These are phyloP conservation scores for Muntiacus reevesi DNA, from an alignment of 2,113 vertebrate genomes.

Conservation along the genomic window DNA sequence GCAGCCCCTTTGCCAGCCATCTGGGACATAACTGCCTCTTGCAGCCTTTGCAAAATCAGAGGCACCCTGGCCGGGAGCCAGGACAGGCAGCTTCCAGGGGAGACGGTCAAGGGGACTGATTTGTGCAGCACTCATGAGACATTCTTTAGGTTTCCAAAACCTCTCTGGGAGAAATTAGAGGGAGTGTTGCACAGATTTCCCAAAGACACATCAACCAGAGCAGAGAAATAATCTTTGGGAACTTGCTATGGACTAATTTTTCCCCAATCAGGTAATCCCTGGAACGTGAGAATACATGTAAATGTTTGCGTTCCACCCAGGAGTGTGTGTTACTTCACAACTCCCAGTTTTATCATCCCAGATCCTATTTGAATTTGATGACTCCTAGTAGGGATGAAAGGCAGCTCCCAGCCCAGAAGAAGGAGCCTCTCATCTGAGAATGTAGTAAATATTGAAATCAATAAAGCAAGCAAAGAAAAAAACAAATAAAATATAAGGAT, in stretches of 20 bases:
- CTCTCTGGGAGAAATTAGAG: not conserved
- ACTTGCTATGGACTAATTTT: not conserved
- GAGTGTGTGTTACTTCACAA: not conserved
- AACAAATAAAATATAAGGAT: not conserved
- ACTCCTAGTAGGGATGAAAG: not conserved
- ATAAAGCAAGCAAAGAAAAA: not conserved
- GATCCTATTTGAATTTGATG: not conserved
- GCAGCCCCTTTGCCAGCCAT: not conserved
- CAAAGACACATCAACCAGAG: not conserved
- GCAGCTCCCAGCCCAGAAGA: not conserved
- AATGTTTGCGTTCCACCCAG: not conserved
- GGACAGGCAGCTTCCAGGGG: not conserved
- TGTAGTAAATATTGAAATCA: not conserved
- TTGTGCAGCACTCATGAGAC: not conserved
- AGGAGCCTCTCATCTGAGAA: not conserved
- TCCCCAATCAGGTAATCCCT: not conserved
- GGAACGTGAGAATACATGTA: not conserved
- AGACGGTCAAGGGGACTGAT: not conserved
- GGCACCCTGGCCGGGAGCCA: not conserved
- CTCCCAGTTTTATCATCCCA: not conserved
- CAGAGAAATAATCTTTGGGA: not conserved
- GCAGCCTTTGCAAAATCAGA: constrained; percentile 1
- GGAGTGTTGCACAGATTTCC: not conserved
- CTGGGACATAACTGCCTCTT: not conserved
- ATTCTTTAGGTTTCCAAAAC: not conserved